phyloP scores from a whole-genome alignment of 2,888 invertebrate genomes.

The Suillia variegata region DNA sequence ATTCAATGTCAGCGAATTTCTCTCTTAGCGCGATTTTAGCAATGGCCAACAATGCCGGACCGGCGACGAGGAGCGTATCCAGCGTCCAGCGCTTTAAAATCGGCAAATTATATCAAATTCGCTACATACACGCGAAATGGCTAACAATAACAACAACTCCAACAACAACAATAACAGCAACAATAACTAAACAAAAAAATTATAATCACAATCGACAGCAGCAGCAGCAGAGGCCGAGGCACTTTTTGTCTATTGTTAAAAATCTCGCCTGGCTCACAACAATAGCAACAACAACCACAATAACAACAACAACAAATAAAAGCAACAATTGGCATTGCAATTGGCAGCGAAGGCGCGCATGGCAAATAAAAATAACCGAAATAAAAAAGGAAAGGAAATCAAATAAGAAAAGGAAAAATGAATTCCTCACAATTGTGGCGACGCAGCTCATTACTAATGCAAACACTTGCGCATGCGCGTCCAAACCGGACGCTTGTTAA shows the following conservation, averaged over 20 bases:
- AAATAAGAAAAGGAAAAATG: conserved; percentile 13
- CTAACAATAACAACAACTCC: conserved; percentile 1
- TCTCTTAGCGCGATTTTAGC: neutral
- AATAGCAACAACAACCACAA: too few species aligned
- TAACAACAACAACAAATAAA: too few species aligned
- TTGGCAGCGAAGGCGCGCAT: conserved; percentile 6
- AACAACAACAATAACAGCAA: neutral
- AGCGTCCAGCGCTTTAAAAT: conserved; percentile 47
- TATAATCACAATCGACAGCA: conserved; percentile 32
- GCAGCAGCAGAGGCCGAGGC: conserved; percentile 25
- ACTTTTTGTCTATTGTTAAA: neutral
- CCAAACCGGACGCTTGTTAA: too few species aligned
- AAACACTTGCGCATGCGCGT: conserved; percentile 32
- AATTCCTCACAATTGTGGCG: conserved; percentile 35
- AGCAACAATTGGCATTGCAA: conserved; percentile 40
- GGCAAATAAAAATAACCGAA: neutral
- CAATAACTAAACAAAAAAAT: conserved; percentile 12
- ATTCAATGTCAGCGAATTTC: conserved; percentile 4
- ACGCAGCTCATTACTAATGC: conserved; percentile 39
- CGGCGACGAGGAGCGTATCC: neutral
- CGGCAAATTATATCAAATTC: conserved; percentile 52
- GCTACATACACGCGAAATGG: conserved; percentile 31
- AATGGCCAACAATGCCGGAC: neutral
- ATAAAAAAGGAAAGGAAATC: neutral
- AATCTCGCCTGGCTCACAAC: neutral